Conservation (phyloP, 2,113 vertebrate genomes). For the Scomber japonicus region DNA sequence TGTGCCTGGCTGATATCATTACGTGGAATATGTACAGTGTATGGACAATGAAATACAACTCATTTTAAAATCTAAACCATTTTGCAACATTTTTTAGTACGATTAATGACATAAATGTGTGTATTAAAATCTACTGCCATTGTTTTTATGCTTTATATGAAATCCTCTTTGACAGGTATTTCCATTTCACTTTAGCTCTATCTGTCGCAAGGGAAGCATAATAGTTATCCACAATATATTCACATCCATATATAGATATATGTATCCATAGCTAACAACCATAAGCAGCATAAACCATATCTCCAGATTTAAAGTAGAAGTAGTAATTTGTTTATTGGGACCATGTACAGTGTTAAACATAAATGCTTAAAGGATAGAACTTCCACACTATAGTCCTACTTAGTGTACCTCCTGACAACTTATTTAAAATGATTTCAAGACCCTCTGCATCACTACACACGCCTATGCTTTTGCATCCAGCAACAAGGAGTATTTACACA, state of each 20-base stretch:
- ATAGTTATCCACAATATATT: not conserved
- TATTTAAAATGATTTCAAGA: not conserved
- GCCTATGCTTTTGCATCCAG: not conserved
- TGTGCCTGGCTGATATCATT: slow-evolving; percentile 23
- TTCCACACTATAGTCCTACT: not conserved
- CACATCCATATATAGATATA: slow-evolving; percentile 27
- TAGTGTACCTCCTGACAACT: not conserved
- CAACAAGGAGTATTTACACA: not conserved
- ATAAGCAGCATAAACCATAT: slow-evolving; percentile 3
- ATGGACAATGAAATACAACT: slow-evolving; percentile 15
- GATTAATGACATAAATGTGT: slow-evolving; percentile 31
- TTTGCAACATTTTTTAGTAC: slow-evolving; percentile 9
- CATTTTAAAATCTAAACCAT: not conserved
- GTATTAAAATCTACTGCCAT: not conserved
- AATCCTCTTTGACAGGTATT: not conserved
- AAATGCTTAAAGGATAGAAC: not conserved
- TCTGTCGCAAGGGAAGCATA: not conserved
- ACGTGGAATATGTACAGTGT: not conserved
- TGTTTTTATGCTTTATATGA: not conserved
- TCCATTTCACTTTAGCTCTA: slow-evolving; percentile 1
- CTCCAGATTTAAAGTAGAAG: not conserved
- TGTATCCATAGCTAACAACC: not conserved
- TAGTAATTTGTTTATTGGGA: no score
- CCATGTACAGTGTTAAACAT: no score
- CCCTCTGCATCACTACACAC: not conserved